Evolutionary conservation across 2,797 vertebrate genomes (phyloP), one percentile per base, ranked within the genome.

Genomic region (Borostomias antarcticus): DNA sequence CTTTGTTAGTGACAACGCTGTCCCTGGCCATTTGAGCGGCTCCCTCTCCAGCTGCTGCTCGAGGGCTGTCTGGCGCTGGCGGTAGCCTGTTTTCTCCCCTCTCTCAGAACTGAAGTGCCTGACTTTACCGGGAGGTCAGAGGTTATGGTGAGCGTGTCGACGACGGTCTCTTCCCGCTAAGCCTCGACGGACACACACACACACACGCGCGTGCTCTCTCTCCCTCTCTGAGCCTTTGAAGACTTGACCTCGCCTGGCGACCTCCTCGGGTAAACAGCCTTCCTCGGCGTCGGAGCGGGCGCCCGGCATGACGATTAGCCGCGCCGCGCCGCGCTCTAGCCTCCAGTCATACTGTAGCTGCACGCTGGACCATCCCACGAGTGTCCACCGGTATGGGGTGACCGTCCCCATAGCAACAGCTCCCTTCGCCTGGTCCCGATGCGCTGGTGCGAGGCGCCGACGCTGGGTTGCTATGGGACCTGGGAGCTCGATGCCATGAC

Each of bases 401-500:
- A 37, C 29, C 9, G 73, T 82, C 68, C 23, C 70, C 69, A 79
- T 70, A 74, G 64, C 68, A 81, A 83, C 79, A 32, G 21, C 25
- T 13, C 11, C 50, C 19, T 13, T 17, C n/a, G n/a, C n/a, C n/a
- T n/a, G n/a, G n/a, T n/a, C n/a, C n/a, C n/a, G n/a, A n/a, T n/a
- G n/a, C n/a, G n/a, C n/a, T n/a, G n/a, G n/a, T n/a, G n/a, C n/a
- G n/a, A n/a, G n/a, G n/a, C n/a, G n/a, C n/a, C n/a, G n/a, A n/a
- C n/a, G n/a, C n/a, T n/a, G n/a, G 23, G n/a, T 23, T 58, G 48
- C 52, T 8, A 15, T 33, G n/a, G 57, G 60, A 32, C 72, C 69
- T 68, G n/a, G n/a, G n/a, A 21, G 26, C 35, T 69, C 60, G 63
- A 76, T 74, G 70, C 68, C 78, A 73, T 82, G 75, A 77, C 70